Conservation (phyloP, 2,797 vertebrate genomes). For the Glossophaga mutica region DNA sequence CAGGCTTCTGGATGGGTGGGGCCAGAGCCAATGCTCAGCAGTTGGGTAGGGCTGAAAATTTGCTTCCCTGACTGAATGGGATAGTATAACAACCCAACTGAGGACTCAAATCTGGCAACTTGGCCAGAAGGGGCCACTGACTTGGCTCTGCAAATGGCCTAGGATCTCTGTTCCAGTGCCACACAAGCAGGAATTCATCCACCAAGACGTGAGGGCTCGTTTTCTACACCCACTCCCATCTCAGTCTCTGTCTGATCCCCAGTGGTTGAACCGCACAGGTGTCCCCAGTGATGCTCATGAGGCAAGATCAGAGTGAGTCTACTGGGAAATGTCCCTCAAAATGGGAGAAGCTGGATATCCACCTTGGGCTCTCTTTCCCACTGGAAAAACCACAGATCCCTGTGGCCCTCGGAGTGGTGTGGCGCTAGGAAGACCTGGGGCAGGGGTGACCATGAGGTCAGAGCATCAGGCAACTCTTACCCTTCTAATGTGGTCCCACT, state of each 20-base stretch:
- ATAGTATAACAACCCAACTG: not conserved
- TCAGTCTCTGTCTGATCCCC: not conserved
- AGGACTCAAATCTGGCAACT: not conserved
- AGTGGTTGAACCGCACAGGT: not conserved
- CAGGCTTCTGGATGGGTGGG: not conserved
- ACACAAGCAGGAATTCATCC: accelerated
- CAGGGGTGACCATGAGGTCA: accelerated
- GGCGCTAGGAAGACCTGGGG: accelerated
- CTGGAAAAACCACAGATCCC: not conserved
- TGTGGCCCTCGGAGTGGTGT: accelerated
- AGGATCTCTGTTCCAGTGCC: not conserved
- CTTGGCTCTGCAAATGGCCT: not conserved
- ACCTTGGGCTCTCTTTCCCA: not conserved
- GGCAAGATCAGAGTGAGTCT: not conserved
- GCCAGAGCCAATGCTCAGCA: not conserved
- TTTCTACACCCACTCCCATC: accelerated
- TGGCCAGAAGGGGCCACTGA: not conserved
- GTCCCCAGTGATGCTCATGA: not conserved
- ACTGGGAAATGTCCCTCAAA: not conserved
- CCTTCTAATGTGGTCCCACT: not conserved
- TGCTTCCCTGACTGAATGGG: not conserved
- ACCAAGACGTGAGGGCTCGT: not conserved
- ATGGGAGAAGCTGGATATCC: not conserved
- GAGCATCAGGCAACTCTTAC: not conserved
- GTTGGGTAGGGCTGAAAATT: not conserved